A percentile compares a stretch with the other conserved stretches of the same genome.
phyloP scores from a whole-genome alignment of 2,113 vertebrate genomes.

The Platichthys flesus region DNA sequence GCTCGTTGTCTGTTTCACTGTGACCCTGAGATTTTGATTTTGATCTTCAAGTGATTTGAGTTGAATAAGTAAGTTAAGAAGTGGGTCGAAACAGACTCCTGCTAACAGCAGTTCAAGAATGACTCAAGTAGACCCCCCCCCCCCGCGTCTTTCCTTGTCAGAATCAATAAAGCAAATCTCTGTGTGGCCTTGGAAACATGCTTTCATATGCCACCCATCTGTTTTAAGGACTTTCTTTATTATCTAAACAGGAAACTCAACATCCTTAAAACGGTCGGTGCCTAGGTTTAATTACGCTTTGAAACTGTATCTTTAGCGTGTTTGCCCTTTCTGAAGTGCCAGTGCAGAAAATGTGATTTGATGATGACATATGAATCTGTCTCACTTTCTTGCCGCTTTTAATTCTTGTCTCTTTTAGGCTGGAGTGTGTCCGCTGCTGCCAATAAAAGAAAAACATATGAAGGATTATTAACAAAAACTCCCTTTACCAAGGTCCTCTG shows the following conservation, averaged over 20 bases:
- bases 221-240: slow-evolving; percentile 39
- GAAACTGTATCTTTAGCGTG: slow-evolving; percentile 21
- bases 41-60: slow-evolving; percentile 50
- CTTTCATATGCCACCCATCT: slow-evolving; percentile 65
- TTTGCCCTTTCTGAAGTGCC: slow-evolving; percentile 23
- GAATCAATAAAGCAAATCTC: slow-evolving; percentile 65
- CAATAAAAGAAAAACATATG: slow-evolving; percentile 68
- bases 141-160: slow-evolving; percentile 61
- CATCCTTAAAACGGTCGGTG: slow-evolving; percentile 31
- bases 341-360: slow-evolving; percentile 40
- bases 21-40: slow-evolving; percentile 51
- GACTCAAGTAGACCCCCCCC: slow-evolving; percentile 12
- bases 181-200: slow-evolving; percentile 36
- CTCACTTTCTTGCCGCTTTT: slow-evolving; percentile 33
- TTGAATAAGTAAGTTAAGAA: slow-evolving; percentile 72
- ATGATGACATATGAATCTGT: slow-evolving; percentile 37
- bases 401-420: slow-evolving; percentile 46
- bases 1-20: background rate
- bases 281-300: slow-evolving; percentile 42
- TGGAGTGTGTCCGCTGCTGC: slow-evolving; percentile 34
- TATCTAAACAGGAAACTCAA: slow-evolving; percentile 56
- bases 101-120: slow-evolving; percentile 62
- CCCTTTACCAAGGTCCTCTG: slow-evolving; percentile 61
- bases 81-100: slow-evolving; percentile 53
- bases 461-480: slow-evolving; percentile 61